Percentiles rank a stretch among this genome's conserved stretches.
Conservation (phyloP, 2,888 invertebrate species). For the Ectemnius continuus region DNA sequence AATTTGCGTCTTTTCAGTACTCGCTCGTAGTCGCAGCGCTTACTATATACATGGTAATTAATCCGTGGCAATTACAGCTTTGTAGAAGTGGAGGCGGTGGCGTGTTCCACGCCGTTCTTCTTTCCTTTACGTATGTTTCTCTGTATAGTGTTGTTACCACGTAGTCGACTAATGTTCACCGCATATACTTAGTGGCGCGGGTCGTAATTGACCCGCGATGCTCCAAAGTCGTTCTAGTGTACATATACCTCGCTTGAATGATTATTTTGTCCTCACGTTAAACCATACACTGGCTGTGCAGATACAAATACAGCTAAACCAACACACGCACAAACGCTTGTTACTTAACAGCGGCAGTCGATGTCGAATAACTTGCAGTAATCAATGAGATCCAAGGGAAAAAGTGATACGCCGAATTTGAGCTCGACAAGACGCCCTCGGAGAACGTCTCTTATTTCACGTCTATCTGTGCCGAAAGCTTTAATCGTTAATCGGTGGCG, state of each 20-base stretch:
- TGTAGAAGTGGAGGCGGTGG: slow-evolving; percentile 25
- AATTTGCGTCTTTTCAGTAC: not conserved
- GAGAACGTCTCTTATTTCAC: not conserved
- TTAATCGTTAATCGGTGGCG: slow-evolving; percentile 7
- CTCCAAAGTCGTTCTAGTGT: slow-evolving; percentile 39
- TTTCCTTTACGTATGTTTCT: slow-evolving; percentile 7
- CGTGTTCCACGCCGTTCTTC: slow-evolving; percentile 15
- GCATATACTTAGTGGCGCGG: slow-evolving; percentile 35
- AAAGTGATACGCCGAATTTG: slow-evolving; percentile 31
- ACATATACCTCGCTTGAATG: slow-evolving; percentile 47
- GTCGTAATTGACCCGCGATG: slow-evolving; percentile 34
- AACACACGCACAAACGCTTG: slow-evolving; percentile 35
- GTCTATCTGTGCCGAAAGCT: slow-evolving; percentile 2
- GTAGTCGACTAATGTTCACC: slow-evolving; percentile 22
- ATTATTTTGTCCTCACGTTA: slow-evolving; percentile 48
- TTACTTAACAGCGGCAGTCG: slow-evolving; percentile 44
- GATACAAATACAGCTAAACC: slow-evolving; percentile 16
- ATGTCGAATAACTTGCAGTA: slow-evolving; percentile 29
- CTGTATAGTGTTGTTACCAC: not conserved
- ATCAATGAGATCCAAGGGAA: too few species aligned
- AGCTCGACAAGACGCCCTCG: slow-evolving; percentile 11
- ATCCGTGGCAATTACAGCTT: not conserved
- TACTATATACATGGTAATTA: not conserved
- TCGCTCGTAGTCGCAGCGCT: slow-evolving; percentile 6
- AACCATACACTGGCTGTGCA: slow-evolving; percentile 36